Evolutionary conservation across 1,140 invertebrate genomes (phyloP).

Genomic region (Solen grandis): DNA sequence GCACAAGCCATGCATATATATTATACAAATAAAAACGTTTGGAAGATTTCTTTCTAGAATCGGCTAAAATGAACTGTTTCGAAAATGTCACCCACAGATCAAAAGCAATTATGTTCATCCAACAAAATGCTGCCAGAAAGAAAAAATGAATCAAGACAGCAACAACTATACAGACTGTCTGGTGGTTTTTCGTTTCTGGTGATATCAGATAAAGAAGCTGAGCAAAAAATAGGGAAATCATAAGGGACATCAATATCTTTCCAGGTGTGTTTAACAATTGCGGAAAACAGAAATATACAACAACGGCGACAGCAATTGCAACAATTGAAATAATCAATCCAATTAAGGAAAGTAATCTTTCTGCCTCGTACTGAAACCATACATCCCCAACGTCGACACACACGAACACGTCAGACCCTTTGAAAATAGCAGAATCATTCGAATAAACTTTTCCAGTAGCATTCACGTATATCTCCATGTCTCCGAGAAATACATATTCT

Average conservation of each 20-base stretch:
- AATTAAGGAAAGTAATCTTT: conserved; percentile 58
- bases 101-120: conserved; percentile 84
- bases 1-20: conserved; percentile 82
- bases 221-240: conserved; percentile 79
- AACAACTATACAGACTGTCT: conserved; percentile 64
- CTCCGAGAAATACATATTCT: conserved; percentile 1
- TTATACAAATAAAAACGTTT: conserved; percentile 82
- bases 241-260: conserved; percentile 81
- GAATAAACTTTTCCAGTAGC: neutral
- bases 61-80: conserved; percentile 51
- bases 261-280: conserved; percentile 82
- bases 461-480: conserved; percentile 24
- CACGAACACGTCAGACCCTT: conserved; percentile 22
- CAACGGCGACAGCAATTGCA: conserved; percentile 65
- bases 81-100: conserved; percentile 85
- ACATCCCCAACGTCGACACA: conserved; percentile 9
- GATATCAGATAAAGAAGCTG: conserved; percentile 81
- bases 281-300: conserved; percentile 78
- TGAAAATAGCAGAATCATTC: conserved; percentile 1
- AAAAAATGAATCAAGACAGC: conserved; percentile 82
- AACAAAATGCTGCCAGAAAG: conserved; percentile 83
- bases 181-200: conserved; percentile 27
- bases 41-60: conserved; percentile 22
- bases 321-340: conserved; percentile 62
- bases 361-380: conserved; percentile 26